Percentiles rank a stretch among this genome's conserved stretches.
phyloP scores from a whole-genome alignment of 2,888 invertebrate species.

The Clivina fossor region DNA sequence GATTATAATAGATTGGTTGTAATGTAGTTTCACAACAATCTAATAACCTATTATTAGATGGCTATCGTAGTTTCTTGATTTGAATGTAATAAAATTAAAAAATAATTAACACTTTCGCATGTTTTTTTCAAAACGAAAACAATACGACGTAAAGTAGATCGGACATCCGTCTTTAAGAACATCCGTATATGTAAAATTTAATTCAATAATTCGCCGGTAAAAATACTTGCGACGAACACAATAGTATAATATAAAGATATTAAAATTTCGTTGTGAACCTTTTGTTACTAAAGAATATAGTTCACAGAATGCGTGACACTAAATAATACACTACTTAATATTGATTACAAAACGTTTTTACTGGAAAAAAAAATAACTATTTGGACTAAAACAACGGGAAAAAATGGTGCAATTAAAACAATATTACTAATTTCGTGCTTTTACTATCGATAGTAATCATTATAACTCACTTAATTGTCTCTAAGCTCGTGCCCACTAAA shows the following conservation, averaged over 20 bases:
- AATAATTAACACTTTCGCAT: background rate
- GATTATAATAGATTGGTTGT: no score
- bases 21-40: no score
- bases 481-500: background rate
- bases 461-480: slow-evolving; percentile 3
- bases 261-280: no score
- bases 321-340: background rate
- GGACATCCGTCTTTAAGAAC: no score
- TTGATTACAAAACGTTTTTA: background rate
- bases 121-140: background rate
- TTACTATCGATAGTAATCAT: no score
- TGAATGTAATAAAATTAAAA: background rate
- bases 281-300: background rate
- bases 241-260: no score
- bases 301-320: background rate
- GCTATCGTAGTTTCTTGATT: no score
- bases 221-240: background rate
- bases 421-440: no score
- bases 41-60: no score
- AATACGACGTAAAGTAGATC: background rate
- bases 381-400: background rate
- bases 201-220: no score
- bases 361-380: background rate
- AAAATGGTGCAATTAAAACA: background rate
- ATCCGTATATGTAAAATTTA: no score